Conservation (phyloP, 2,888 invertebrate species). For the Melolontha melolontha region DNA sequence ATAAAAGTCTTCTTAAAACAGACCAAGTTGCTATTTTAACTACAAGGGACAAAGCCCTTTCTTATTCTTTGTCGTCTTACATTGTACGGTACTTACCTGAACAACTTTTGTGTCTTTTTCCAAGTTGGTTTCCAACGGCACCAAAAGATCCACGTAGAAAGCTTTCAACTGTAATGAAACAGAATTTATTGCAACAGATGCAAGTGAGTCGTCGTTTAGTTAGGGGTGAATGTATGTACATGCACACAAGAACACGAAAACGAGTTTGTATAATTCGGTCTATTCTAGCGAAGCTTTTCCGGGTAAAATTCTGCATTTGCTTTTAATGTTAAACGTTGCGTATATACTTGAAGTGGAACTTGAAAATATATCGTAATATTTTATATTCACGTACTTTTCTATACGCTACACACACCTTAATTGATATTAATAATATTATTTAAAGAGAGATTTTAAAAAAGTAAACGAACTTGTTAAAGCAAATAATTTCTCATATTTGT, state of each 20-base stretch:
- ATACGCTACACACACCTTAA: too few species aligned
- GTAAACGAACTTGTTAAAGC: too few species aligned
- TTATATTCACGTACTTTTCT: too few species aligned
- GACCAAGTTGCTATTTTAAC: conserved; percentile 7
- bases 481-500: too few species aligned
- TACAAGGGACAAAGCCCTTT: not conserved
- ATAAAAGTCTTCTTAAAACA: not conserved
- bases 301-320: too few species aligned
- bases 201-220: conserved; percentile 10
- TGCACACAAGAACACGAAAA: not conserved
- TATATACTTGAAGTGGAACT: too few species aligned
- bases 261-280: not conserved
- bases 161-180: conserved; percentile 82
- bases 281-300: too few species aligned
- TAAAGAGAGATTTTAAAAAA: too few species aligned
- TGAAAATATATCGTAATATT: too few species aligned
- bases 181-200: conserved; percentile 29
- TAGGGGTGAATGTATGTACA: conserved; percentile 1
- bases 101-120: conserved; percentile 95
- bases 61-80: conserved; percentile 3
- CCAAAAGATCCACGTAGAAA: conserved; percentile 92
- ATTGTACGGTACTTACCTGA: conserved; percentile 72
- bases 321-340: too few species aligned
- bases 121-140: conserved; percentile 92
- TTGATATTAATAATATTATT: too few species aligned